phyloP scores from a whole-genome alignment of 2,113 vertebrate species.

The Strigops habroptila region DNA sequence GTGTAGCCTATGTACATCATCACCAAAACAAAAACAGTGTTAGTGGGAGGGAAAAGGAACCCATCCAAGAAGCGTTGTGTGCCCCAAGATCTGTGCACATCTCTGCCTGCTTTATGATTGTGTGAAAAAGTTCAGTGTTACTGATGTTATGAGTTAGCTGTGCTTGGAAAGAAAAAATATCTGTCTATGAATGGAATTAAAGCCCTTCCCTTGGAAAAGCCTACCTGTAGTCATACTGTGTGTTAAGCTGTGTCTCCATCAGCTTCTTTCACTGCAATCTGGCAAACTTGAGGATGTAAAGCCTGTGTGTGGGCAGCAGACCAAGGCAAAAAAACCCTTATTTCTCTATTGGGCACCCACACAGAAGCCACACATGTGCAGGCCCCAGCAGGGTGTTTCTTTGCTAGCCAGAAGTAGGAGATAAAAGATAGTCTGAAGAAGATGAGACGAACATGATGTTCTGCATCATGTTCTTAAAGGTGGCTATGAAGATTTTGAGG shows the following conservation, averaged over 20 bases:
- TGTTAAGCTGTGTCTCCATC: background rate
- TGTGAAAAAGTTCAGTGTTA: background rate
- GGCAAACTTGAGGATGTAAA: background rate
- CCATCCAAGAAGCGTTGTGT: background rate
- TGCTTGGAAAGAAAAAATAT: background rate
- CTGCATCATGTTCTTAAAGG: background rate
- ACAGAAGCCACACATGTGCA: background rate
- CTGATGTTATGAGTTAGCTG: background rate
- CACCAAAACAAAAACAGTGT: background rate
- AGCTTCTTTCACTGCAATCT: background rate
- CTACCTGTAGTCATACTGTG: background rate
- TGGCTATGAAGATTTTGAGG: background rate
- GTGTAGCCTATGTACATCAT: background rate
- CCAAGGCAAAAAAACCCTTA: background rate
- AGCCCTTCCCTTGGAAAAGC: slow-evolving; percentile 4
- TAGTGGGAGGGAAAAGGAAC: background rate
- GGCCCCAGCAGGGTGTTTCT: background rate
- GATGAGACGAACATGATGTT: background rate
- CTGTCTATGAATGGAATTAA: slow-evolving; percentile 45
- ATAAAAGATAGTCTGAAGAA: background rate
- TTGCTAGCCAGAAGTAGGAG: background rate
- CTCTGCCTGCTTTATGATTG: background rate
- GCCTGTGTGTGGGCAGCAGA: background rate
- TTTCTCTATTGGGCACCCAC: background rate
- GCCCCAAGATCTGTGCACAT: background rate